Base-by-base conservation (phyloP, 1,140 invertebrate genomes). In the Ostrea denselamellosa region DNA sequence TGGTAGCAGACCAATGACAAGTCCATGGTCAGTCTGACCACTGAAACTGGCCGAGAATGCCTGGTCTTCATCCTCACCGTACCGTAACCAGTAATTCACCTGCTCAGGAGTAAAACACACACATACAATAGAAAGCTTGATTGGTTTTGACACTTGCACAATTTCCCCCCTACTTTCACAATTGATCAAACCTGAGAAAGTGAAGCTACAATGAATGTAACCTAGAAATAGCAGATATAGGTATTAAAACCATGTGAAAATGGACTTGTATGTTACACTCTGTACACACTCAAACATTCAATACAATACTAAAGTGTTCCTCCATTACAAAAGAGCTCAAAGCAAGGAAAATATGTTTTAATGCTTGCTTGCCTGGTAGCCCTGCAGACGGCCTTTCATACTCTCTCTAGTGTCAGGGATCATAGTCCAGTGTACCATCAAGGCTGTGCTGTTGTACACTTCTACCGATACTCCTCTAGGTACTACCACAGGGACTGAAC, bases 341-440 rank as follows among this genome's bases (percentile, higher is more conserved):
- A 44, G 1, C 34, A 44, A 5, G 34, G 34, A 44, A 44, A 44
- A 2, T 44, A 5, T 5, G 34, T 44, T 44, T 44, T 44, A 44
- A 44, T 44, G 34, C 34, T 44, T 44, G 14, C 44, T 51, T 52
- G 51, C 82, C 82, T 83, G 51, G 82, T 83, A 83, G 8, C 98
- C 98, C 89, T 98, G 97, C 1, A 99, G 95, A 94, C 97, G 97
- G 82, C 98, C 98, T 86, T 97, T 96, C 71, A 99, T 96, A 90
- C 96, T 96, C 88, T 98, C 97, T 28, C 98, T 96, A 0, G 96
- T 97, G 92, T 98, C 96, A 81, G 98, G 97, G 71, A 99, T 97
- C 0, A 98, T 97, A n/a, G 95, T 94, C 98, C 98, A 99, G 10
- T 97, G 97, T 0, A 99, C 97, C 92, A 98, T 98, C 54, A 99